A percentile compares a stretch with the other conserved stretches of the same genome.
These are phyloP conservation scores for Rhyzopertha dominica DNA, from an alignment of 1,140 invertebrate genomes.

Conservation along the genomic window DNA sequence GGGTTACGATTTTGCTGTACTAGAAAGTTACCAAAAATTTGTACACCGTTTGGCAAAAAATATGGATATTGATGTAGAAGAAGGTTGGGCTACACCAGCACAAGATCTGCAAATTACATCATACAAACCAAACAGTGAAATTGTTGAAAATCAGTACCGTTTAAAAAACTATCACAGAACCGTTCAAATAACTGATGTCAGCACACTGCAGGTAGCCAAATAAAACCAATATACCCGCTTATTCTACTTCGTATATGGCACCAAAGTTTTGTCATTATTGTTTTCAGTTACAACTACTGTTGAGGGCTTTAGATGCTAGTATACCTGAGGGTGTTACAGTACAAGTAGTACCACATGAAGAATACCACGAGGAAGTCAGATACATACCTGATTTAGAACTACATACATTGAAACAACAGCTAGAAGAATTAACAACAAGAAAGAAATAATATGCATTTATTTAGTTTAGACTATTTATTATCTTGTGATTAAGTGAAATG, in stretches of 20 bases:
- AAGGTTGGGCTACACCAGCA: conserved; percentile 70
- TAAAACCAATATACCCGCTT: neutral
- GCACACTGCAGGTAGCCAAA: conserved; percentile 28
- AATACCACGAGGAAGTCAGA: conserved; percentile 58
- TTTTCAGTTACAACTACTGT: conserved; percentile 54
- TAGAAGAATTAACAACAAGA: conserved; percentile 53
- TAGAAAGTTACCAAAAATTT: conserved; percentile 76
- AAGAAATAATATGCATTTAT: conserved; percentile 50
- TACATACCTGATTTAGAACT: conserved; percentile 77
- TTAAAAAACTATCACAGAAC: conserved; percentile 74
- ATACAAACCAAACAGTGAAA: conserved; percentile 61
- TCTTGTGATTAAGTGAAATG: too few relatives aligned
- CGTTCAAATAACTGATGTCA: conserved; percentile 54
- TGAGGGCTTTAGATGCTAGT: conserved; percentile 65
- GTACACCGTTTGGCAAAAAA: conserved; percentile 66
- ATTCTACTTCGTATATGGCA: neutral
- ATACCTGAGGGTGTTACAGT: conserved; percentile 72
- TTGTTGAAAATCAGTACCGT: conserved; percentile 63
- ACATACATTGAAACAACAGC: conserved; percentile 62
- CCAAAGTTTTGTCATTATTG: conserved; percentile 4
- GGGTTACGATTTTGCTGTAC: conserved; percentile 73
- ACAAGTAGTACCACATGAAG: conserved; percentile 54
- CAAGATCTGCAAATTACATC: conserved; percentile 61
- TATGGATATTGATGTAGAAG: conserved; percentile 70
- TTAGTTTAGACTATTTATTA: too few relatives aligned